Evolutionary conservation across 2,888 invertebrate genomes (phyloP).

Genomic region (Ophioninae sp.): DNA sequence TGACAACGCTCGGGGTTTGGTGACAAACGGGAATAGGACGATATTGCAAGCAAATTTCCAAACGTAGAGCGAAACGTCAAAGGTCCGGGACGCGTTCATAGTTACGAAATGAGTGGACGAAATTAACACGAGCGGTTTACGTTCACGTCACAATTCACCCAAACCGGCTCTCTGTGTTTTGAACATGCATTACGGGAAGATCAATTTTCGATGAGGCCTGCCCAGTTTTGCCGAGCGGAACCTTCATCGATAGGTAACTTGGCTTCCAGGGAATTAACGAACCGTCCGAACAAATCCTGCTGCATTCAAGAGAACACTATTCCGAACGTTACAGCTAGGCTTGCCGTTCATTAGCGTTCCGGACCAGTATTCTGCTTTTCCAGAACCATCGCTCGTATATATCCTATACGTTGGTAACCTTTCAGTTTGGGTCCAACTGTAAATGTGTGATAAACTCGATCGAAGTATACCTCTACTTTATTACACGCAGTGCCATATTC

Average conservation of each 20-base stretch:
- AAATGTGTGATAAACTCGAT: conserved; percentile 16
- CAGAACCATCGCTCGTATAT: not conserved
- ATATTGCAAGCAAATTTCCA: not conserved
- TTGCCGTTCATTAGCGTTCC: conserved; percentile 55
- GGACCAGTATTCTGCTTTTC: conserved; percentile 51
- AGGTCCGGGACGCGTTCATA: not conserved
- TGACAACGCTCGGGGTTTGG: not conserved
- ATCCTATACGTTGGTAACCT: not conserved
- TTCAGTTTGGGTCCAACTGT: conserved; percentile 1
- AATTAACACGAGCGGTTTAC: conserved; percentile 9
- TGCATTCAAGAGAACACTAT: conserved; percentile 50
- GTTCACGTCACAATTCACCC: conserved; percentile 29
- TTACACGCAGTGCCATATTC: not conserved
- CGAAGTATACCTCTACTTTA: conserved; percentile 7
- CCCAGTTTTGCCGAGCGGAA: conserved; percentile 52
- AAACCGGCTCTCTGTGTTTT: conserved; percentile 23
- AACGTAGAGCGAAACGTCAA: not conserved
- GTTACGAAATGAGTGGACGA: conserved; percentile 20
- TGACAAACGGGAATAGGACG: not conserved
- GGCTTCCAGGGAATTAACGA: conserved; percentile 58
- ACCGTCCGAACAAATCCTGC: conserved; percentile 60
- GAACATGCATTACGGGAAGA: conserved; percentile 56
- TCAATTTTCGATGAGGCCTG: conserved; percentile 62
- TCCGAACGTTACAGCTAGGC: conserved; percentile 15
- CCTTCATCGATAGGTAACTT: conserved; percentile 51